Conservation (phyloP, 2,888 invertebrate species). For the Formica aserva region DNA sequence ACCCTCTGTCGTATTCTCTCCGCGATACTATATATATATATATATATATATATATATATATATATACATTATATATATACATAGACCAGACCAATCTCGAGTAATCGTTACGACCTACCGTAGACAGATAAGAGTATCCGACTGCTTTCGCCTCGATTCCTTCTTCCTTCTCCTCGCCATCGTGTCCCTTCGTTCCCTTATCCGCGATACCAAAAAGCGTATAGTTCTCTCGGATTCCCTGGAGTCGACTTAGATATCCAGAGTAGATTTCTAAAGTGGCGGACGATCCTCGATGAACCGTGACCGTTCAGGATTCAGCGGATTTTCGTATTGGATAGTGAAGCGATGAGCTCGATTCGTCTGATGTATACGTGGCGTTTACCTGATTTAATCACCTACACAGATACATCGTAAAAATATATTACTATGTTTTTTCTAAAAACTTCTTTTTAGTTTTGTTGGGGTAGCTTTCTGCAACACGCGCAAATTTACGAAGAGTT, state of each 20-base stretch:
- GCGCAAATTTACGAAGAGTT: not conserved
- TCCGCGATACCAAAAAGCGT: conserved; percentile 71
- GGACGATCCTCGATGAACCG: conserved; percentile 78
- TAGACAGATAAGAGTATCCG: conserved; percentile 80
- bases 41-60: conserved; percentile 50
- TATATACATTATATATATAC: not conserved
- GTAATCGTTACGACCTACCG: conserved; percentile 82
- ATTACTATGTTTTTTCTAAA: not conserved
- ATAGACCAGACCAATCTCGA: conserved; percentile 74
- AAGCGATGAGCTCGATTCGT: conserved; percentile 48
- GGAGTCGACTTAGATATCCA: conserved; percentile 76
- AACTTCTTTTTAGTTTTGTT: not conserved
- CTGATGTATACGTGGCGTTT: conserved; percentile 45
- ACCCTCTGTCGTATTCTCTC: conserved; percentile 56
- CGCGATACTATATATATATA: too few relatives aligned
- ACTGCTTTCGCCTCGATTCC: conserved; percentile 67
- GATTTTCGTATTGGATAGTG: conserved; percentile 48
- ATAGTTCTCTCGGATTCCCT: conserved; percentile 77
- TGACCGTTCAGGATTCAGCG: conserved; percentile 74
- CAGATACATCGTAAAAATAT: not conserved
- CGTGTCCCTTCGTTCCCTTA: conserved; percentile 62
- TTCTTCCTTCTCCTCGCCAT: conserved; percentile 26
- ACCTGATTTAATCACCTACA: conserved; percentile 48
- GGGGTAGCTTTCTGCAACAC: not conserved
- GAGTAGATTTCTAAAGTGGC: conserved; percentile 75